Evolutionary conservation across 1,140 invertebrate genomes (phyloP), one percentile per base, ranked within the genome.

Genomic region (Trypoxylus dichotomus): DNA sequence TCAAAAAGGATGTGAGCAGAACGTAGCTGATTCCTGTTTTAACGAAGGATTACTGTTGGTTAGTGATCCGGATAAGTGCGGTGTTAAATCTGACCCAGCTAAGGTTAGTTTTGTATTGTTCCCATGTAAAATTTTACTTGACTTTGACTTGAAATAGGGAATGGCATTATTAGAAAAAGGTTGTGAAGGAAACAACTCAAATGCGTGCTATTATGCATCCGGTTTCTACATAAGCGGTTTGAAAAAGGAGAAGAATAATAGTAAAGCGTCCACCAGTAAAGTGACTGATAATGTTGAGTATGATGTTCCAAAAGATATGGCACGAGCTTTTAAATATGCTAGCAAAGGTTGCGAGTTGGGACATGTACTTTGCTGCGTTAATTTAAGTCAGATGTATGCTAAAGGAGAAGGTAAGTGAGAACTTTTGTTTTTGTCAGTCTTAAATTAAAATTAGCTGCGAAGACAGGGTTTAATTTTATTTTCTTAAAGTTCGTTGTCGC

Each of bases 301-400:
- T 79, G 84, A 90, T 21, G 84, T 95, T n/a, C 87, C 89, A 13
- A 92, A 91, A 81, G 90, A 97, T 83, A 90, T 92, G 86, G 87
- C 88, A 43, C 91, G 94, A 85, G 95, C 95, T 0, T 96, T 94
- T 85, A 87, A 91, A 75, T 92, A 91, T 80, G 92, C 94, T 0
- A 83, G 90, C 47, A 93, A 91, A 84, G 93, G 91, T 0, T 98
- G 96, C 85, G 92, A 96, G 79, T 84, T 92, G 10, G 92, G 92
- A 3, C 93, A 96, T 85, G 90, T 95, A 76, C 94, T 93, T 83
- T 94, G 94, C 1, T 98, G 96, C 88, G 92, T 91, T 0, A 97
- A 97, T 88, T 83, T 97, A 1, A 93, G 94, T 80, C 90, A 93
- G 81, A 95, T 96, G 94, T 95, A 96, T 84, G 87, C 87, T 15